Evolutionary conservation across 2,888 invertebrate genomes (phyloP).

Genomic region (Ormyrus labotus): DNA sequence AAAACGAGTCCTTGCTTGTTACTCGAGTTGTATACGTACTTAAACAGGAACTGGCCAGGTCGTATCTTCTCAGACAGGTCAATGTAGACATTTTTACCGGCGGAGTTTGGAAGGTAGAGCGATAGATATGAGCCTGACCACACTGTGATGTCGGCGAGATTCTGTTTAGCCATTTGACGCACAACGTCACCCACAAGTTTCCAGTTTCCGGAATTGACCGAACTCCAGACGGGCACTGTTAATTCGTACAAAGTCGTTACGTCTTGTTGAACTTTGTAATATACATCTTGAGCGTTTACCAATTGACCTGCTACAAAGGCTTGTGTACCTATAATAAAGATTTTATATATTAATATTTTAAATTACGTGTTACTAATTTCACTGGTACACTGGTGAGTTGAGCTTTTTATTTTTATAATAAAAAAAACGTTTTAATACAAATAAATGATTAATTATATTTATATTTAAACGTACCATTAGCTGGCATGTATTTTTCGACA

Average conservation of each 20-base stretch:
- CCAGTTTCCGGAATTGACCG: slow-evolving; percentile 19
- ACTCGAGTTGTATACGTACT: slow-evolving; percentile 10
- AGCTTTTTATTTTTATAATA: not conserved
- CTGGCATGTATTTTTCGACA: slow-evolving; percentile 5
- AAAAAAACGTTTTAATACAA: no score
- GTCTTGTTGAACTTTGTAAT: not conserved
- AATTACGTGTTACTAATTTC: no score
- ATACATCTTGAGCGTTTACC: not conserved
- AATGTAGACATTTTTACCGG: not conserved
- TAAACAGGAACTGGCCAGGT: slow-evolving; percentile 7
- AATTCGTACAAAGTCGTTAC: slow-evolving; percentile 10
- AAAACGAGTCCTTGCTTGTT: slow-evolving; percentile 19
- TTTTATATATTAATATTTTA: no score
- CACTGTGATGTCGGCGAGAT: not conserved
- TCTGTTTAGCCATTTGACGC: not conserved
- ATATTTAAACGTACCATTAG: not conserved
- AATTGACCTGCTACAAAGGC: not conserved
- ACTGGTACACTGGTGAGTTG: no score
- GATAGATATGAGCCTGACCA: slow-evolving; percentile 5
- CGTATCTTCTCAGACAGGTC: not conserved
- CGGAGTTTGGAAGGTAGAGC: not conserved
- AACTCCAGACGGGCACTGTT: slow-evolving; percentile 10
- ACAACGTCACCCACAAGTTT: not conserved
- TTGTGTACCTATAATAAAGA: not conserved
- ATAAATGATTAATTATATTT: no score